These are phyloP conservation scores for Propsilocerus akamusi DNA, from an alignment of 1,140 invertebrate species.

Conservation along the genomic window DNA sequence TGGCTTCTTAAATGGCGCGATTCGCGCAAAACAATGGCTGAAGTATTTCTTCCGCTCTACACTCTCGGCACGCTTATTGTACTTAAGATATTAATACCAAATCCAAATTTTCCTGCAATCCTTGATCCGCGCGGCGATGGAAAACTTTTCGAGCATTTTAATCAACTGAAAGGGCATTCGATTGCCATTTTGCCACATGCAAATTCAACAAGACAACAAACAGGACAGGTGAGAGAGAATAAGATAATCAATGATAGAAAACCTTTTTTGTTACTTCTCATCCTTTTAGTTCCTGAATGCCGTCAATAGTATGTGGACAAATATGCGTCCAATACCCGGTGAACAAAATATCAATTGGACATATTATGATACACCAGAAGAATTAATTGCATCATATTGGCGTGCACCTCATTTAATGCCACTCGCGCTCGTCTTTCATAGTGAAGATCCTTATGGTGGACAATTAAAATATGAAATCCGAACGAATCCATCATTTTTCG, in stretches of 20 bases:
- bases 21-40: conserved; percentile 51
- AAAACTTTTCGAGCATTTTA: conserved; percentile 37
- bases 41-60: conserved; percentile 51
- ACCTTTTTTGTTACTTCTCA: conserved; percentile 2
- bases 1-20: conserved; percentile 50
- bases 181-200: conserved; percentile 38
- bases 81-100: conserved; percentile 48
- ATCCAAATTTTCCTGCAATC: conserved; percentile 52
- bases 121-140: conserved; percentile 33
- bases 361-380: conserved; percentile 40
- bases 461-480: conserved; percentile 42
- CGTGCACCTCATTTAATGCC: conserved; percentile 39
- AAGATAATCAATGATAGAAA: conserved; percentile 6
- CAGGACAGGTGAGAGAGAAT: conserved; percentile 36
- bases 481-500: conserved; percentile 42
- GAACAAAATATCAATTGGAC: conserved; percentile 36
- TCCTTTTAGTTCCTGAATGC: conserved; percentile 31
- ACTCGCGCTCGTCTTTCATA: conserved; percentile 43
- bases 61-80: conserved; percentile 49
- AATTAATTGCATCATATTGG: conserved; percentile 48
- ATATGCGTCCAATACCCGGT: conserved; percentile 13
- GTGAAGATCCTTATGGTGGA: conserved; percentile 4
- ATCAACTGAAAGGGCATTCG: conserved; percentile 36
- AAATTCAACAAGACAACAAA: conserved; percentile 32
- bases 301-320: conserved; percentile 36